phyloP scores from a whole-genome alignment of 1,140 invertebrate species.

The Vanessa atalanta region DNA sequence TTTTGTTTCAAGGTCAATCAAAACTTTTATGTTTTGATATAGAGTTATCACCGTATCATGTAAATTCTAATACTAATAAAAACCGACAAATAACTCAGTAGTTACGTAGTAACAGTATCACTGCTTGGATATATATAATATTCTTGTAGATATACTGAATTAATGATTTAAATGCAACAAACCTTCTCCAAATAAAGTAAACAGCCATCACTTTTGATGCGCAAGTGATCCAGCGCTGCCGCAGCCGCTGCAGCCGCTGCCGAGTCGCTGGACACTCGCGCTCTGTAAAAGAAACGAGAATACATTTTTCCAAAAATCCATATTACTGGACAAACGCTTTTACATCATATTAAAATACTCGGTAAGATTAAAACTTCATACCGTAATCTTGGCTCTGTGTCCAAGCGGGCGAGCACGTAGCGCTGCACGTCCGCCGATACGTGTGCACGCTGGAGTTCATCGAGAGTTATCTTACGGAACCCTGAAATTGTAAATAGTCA shows the following conservation, averaged over 20 bases:
- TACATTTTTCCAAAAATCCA: too few species aligned
- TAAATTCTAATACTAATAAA: too few species aligned
- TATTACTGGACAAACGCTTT: too few species aligned
- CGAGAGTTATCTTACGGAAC: constrained; percentile 95
- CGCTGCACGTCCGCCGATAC: constrained; percentile 96
- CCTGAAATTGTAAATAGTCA: constrained; percentile 73
- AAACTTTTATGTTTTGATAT: too few species aligned
- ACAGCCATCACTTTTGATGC: constrained; percentile 98
- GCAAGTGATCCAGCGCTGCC: constrained; percentile 96
- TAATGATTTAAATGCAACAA: background rate
- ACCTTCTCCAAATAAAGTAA: constrained; percentile 95
- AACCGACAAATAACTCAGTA: too few species aligned
- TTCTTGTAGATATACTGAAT: too few species aligned
- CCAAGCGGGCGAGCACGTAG: constrained; percentile 94
- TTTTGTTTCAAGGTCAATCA: too few species aligned
- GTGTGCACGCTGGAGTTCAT: constrained; percentile 94
- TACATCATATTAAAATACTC: too few species aligned
- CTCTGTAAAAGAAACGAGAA: constrained; percentile 41
- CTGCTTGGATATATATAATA: too few species aligned
- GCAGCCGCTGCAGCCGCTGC: constrained; percentile 84
- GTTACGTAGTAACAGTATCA: too few species aligned
- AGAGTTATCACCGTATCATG: too few species aligned
- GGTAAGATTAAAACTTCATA: too few species aligned
- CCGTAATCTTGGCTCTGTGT: constrained; percentile 88
- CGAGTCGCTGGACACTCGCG: constrained; percentile 66